Evolutionary conservation across 1,140 invertebrate species (phyloP).

Genomic region (Glomeris maerens): DNA sequence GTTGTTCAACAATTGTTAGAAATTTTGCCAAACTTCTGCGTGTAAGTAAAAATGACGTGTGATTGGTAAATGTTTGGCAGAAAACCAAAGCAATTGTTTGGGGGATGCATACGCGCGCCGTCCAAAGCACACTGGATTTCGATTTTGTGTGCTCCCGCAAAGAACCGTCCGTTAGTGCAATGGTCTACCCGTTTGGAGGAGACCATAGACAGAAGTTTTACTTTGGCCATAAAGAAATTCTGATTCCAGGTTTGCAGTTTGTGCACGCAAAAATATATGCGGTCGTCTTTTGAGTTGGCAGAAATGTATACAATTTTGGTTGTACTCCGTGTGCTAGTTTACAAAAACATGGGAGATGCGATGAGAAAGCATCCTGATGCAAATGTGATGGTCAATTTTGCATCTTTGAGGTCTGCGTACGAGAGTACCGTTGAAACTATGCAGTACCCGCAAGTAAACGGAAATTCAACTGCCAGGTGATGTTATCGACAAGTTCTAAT

Average conservation of each 20-base stretch:
- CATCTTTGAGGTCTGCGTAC: conserved; percentile 92
- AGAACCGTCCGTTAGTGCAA: conserved; percentile 70
- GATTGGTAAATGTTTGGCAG: too few species aligned
- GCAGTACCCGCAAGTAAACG: conserved; percentile 63
- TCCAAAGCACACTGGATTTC: conserved; percentile 96
- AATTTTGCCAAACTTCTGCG: too few species aligned
- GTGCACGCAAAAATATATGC: not conserved
- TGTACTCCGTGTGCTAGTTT: conserved; percentile 46
- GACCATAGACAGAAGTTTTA: conserved; percentile 99
- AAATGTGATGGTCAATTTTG: conserved; percentile 96
- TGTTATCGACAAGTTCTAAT: not conserved
- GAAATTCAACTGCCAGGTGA: too few species aligned
- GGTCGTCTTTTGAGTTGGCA: not conserved
- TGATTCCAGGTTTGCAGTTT: conserved; percentile 57
- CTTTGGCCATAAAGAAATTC: conserved; percentile 97
- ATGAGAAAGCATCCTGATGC: conserved; percentile 91
- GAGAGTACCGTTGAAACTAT: conserved; percentile 91
- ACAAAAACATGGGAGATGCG: conserved; percentile 93
- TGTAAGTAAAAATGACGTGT: too few species aligned
- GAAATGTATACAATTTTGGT: not conserved
- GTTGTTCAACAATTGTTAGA: too few species aligned
- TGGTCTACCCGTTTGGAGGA: conserved; percentile 96
- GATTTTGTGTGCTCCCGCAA: conserved; percentile 91
- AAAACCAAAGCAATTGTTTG: conserved; percentile 90
- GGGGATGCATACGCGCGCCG: conserved; percentile 98